Conservation (phyloP, 2,888 invertebrate species). For the Tryphoninae sp. region DNA sequence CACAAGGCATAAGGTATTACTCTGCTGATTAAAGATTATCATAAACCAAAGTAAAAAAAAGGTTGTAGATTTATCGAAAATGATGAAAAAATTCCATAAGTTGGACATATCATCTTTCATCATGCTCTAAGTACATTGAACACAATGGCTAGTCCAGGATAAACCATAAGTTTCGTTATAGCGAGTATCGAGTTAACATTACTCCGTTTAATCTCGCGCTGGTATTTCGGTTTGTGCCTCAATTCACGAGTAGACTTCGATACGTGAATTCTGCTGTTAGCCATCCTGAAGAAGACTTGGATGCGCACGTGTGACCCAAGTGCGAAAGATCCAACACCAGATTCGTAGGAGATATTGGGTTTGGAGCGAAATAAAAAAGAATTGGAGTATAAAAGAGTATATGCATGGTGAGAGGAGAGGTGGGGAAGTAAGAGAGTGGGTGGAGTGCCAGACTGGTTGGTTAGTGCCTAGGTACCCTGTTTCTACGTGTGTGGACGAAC, state of each 20-base stretch:
- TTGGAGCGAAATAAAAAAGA: conserved; percentile 23
- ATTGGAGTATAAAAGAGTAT: conserved; percentile 14
- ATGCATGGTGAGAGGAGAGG: conserved; percentile 3
- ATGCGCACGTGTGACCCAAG: neutral
- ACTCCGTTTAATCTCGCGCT: conserved; percentile 62
- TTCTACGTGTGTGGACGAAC: conserved; percentile 22
- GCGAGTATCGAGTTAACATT: conserved; percentile 69
- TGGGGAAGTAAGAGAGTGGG: conserved; percentile 17
- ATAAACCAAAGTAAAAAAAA: no score
- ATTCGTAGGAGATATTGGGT: conserved; percentile 21
- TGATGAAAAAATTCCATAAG: no score
- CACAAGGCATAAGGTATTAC: no score
- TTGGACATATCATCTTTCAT: no score
- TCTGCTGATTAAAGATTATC: no score
- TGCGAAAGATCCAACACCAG: conserved; percentile 32
- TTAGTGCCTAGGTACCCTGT: conserved; percentile 54
- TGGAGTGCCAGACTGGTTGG: conserved; percentile 49
- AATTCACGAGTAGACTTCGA: neutral
- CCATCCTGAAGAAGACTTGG: no score
- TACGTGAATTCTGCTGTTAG: neutral
- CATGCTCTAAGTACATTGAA: neutral
- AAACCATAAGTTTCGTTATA: conserved; percentile 69
- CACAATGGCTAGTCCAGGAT: conserved; percentile 17
- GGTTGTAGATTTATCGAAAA: no score
- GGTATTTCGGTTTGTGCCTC: neutral